Evolutionary conservation across 1,140 invertebrate species (phyloP), one percentile per base, ranked within the genome.

Genomic region (Drosophila hydei): DNA sequence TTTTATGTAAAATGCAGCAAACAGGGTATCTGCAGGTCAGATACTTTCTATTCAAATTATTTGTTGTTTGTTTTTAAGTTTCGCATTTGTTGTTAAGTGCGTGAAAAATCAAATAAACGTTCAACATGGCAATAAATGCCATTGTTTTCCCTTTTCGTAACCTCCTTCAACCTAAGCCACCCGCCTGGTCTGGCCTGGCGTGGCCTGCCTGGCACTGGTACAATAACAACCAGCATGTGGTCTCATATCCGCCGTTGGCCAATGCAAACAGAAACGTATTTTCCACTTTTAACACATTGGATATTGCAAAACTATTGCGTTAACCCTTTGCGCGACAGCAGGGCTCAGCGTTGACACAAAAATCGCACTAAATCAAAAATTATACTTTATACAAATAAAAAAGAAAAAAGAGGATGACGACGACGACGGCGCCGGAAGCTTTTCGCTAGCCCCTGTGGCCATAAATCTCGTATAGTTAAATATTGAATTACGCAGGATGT

Each of bases 391-490:
- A 73, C 83, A 87, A 87, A 88, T 83, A 88, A 62, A 84, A 65
- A 55, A 12, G 3, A 2, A 3, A 12, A 33, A 33, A 33, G 6
- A 7, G 7, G 25, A 33, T 11, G 12, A 33, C 2, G 30, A 33
- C 8, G 27, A 11, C 30, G 30, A 6, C 12, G 16, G 8, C 25
- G 21, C 7, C 83, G 75, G 78, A 81, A 87, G 75, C 30, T 77
- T 59, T 18, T 21, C 71, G 63, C 78, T 71, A 65, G 52, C 70
- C 61, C 83, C 78, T 79, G 83, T 81, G 73, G 73, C 79, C 78
- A 90, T 90, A 90, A 90, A 90, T 90, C 87, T 90, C 76, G 77
- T 81, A 81, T 90, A 90, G 88, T 90, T 80, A 90, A 90, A 90
- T 90, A 90, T 90, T 90, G 87, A 90, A 90, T 90, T 90, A 90